Conservation (phyloP, 2,888 invertebrate species). For the Choristoneura rosaceana region DNA sequence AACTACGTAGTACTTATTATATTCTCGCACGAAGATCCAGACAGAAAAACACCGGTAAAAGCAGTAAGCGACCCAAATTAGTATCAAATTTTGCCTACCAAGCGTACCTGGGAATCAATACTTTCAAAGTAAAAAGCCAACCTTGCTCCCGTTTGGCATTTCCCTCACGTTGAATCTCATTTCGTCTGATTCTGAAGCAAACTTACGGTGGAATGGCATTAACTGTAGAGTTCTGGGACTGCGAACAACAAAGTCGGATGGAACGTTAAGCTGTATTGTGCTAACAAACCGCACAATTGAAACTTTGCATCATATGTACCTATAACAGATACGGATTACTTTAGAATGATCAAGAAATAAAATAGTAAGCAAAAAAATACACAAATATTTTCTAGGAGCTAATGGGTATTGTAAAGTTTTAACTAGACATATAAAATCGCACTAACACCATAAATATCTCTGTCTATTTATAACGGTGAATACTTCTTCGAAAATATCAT, state of each 20-base stretch:
- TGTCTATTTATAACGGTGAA: no score
- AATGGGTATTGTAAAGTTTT: no score
- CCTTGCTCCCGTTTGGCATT: conserved; percentile 16
- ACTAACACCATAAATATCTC: no score
- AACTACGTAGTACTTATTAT: background rate
- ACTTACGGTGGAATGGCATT: conserved; percentile 19
- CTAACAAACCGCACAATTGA: background rate
- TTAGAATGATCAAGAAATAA: background rate
- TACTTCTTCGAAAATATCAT: no score
- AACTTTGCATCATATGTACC: background rate
- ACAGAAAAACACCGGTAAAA: background rate
- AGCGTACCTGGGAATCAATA: conserved; percentile 15
- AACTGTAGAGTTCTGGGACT: background rate
- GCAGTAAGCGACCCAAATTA: conserved; percentile 15
- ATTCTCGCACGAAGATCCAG: background rate
- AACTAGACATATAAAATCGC: no score
- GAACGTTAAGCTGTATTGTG: background rate
- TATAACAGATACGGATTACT: no score
- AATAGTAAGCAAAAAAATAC: no score
- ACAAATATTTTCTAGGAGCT: no score
- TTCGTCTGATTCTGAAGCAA: conserved; percentile 27
- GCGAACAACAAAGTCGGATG: conserved; percentile 15
- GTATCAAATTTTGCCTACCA: conserved; percentile 17
- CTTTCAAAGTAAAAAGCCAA: conserved; percentile 18
- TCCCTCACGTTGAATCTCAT: conserved; percentile 21